Percentiles rank a stretch among this genome's conserved stretches.
Conservation (phyloP, 2,888 invertebrate genomes). For the Folsomia manolachei region DNA sequence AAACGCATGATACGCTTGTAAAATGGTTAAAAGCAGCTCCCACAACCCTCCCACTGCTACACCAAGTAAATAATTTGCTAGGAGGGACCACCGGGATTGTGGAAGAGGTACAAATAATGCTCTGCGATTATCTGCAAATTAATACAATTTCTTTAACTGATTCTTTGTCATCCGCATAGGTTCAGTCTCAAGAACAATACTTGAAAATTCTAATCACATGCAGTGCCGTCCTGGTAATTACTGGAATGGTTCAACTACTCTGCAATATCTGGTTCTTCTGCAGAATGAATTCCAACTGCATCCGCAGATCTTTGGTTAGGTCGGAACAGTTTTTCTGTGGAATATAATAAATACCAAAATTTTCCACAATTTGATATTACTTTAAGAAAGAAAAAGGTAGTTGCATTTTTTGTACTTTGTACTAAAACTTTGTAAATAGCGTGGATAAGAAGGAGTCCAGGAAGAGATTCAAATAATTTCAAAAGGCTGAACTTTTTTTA, state of each 20-base stretch:
- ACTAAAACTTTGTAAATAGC: no score
- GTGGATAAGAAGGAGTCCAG: background rate
- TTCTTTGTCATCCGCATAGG: no score
- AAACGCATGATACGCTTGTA: slow-evolving; percentile 36
- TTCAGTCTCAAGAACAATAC: slow-evolving; percentile 40
- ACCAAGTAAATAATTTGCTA: slow-evolving; percentile 36
- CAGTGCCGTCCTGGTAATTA: slow-evolving; percentile 36
- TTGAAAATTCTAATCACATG: slow-evolving; percentile 38
- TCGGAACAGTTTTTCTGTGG: slow-evolving; percentile 42
- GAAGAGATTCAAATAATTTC: background rate
- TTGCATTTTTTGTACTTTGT: background rate
- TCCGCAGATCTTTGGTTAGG: slow-evolving; percentile 32
- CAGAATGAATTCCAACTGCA: slow-evolving; percentile 40
- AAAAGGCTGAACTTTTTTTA: background rate
- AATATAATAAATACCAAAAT: slow-evolving; percentile 13
- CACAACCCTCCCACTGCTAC: slow-evolving; percentile 31
- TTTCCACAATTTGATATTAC: background rate
- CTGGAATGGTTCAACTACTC: slow-evolving; percentile 37
- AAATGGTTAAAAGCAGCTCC: slow-evolving; percentile 41
- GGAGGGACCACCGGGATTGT: slow-evolving; percentile 40
- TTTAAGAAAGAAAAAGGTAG: background rate
- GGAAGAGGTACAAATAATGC: slow-evolving; percentile 22
- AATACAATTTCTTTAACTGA: background rate
- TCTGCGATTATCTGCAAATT: background rate
- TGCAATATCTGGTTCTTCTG: slow-evolving; percentile 44